Conservation (phyloP, 2,797 vertebrate genomes). For the Characodon lateralis region DNA sequence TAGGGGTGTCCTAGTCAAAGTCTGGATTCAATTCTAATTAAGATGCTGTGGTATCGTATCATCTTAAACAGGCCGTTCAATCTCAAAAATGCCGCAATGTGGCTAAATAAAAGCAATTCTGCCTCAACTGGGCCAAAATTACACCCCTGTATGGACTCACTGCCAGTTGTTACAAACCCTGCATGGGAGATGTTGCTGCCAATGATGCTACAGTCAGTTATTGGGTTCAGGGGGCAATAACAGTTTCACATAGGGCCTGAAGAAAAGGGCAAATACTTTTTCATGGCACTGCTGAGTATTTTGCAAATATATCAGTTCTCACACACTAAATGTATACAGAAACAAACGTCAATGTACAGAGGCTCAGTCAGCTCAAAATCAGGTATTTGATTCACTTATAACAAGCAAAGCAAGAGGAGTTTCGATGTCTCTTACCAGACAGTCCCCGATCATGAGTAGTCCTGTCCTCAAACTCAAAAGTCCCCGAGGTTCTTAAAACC, state of each 20-base stretch:
- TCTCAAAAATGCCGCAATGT: not conserved
- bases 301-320: too few species aligned
- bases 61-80: not conserved
- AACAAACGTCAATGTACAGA: too few species aligned
- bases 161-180: not conserved
- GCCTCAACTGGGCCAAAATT: not conserved
- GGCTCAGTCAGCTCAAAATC: not conserved
- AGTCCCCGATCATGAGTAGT: accelerated
- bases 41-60: not conserved
- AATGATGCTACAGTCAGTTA: too few species aligned
- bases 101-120: not conserved
- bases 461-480: not conserved
- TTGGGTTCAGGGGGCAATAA: too few species aligned
- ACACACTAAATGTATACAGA: not conserved
- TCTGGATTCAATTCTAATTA: not conserved
- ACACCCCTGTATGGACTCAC: too few species aligned
- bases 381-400: not conserved
- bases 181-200: too few species aligned
- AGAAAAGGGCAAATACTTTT: too few species aligned
- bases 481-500: not conserved
- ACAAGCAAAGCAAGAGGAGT: not conserved
- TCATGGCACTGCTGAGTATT: too few species aligned
- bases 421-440: conserved; percentile 10
- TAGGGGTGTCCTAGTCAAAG: not conserved
- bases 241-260: too few species aligned